Conservation (phyloP, 2,797 vertebrate species). For the Emys orbicularis region DNA sequence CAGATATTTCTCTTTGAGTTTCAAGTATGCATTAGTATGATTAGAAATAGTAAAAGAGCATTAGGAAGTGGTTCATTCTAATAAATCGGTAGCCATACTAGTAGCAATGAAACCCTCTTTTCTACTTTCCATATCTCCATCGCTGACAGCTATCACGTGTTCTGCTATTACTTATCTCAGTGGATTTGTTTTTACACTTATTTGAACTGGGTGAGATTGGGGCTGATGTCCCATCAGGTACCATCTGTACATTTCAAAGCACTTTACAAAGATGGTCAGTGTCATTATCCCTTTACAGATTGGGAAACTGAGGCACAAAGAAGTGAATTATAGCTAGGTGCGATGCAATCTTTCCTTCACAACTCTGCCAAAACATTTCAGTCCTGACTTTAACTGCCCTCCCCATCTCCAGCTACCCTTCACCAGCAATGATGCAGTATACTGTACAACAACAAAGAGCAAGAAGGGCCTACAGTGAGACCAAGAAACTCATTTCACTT, state of each 20-base stretch:
- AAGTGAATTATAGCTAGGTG: too few relatives aligned
- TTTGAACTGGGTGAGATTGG: constrained; percentile 3
- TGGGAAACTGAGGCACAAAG: too few relatives aligned
- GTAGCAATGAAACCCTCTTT: constrained; percentile 61
- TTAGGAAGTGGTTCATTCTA: constrained; percentile 40
- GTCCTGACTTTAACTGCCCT: accelerated
- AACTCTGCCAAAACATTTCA: not conserved
- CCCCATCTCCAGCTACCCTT: not conserved
- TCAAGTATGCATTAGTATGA: not conserved
- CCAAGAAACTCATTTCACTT: not conserved
- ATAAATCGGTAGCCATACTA: constrained; percentile 40
- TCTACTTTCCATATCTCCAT: constrained; percentile 37
- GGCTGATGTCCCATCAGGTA: constrained; percentile 4
- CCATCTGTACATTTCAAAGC: not conserved
- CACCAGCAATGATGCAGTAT: not conserved
- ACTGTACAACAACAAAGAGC: accelerated
- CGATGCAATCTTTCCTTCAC: not conserved
- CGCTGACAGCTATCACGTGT: constrained; percentile 14
- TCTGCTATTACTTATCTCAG: not conserved
- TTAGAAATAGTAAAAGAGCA: not conserved
- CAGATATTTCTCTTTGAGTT: not conserved
- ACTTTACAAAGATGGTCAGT: too few relatives aligned
- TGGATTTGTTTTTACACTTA: not conserved
- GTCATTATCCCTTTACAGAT: too few relatives aligned
- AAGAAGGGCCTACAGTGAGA: not conserved